Evolutionary conservation across 2,888 invertebrate species (phyloP).

Genomic region (Alsophila aescularia): DNA sequence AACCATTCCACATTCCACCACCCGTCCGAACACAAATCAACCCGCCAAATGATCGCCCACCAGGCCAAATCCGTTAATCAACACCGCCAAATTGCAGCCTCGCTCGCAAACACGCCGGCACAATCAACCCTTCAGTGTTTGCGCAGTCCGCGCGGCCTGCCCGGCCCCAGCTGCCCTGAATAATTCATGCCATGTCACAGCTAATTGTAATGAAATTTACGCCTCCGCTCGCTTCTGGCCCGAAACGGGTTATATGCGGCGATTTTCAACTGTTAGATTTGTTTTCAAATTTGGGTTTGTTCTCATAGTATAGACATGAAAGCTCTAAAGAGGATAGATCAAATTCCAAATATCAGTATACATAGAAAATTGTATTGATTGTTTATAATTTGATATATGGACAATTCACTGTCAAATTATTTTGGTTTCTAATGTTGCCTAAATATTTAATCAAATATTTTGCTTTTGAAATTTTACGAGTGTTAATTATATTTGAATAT

Average conservation of each 20-base stretch:
- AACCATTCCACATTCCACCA: not conserved
- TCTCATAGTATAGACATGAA: not conserved
- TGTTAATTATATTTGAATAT: no score
- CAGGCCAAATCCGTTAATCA: conserved; percentile 54
- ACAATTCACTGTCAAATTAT: no score
- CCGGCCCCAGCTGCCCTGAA: conserved; percentile 61
- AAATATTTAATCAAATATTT: no score
- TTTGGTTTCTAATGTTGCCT: no score
- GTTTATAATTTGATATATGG: no score
- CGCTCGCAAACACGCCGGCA: conserved; percentile 59
- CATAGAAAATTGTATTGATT: no score
- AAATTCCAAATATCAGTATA: no score
- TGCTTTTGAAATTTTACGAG: no score
- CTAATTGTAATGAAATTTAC: conserved; percentile 84
- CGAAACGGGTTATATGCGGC: conserved; percentile 29
- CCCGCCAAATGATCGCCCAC: conserved; percentile 38
- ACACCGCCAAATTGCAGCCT: conserved; percentile 64
- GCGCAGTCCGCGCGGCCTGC: conserved; percentile 59
- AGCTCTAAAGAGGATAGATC: not conserved
- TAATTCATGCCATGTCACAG: conserved; percentile 76
- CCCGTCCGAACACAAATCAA: conserved; percentile 23
- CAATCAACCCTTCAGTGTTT: conserved; percentile 80
- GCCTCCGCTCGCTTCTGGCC: conserved; percentile 48
- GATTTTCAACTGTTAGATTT: conserved; percentile 3
- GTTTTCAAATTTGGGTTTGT: not conserved